phyloP scores from a whole-genome alignment of 2,888 invertebrate genomes.

The Lithophane socia region DNA sequence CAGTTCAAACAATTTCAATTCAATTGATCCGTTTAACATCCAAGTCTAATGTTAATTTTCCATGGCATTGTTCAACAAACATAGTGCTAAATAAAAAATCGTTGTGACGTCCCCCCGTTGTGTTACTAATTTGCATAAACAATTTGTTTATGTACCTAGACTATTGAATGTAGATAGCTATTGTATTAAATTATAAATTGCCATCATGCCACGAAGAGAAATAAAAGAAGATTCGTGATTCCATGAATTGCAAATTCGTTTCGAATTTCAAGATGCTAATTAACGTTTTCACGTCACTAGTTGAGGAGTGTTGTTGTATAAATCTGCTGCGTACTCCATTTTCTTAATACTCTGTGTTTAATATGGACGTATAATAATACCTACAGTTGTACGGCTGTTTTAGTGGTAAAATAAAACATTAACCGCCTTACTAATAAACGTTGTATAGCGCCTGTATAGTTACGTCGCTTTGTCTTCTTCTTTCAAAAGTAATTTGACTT shows the following conservation, averaged over 20 bases:
- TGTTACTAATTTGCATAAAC: background rate
- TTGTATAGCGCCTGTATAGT: no score
- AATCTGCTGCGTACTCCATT: background rate
- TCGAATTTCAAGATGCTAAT: background rate
- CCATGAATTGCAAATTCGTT: background rate
- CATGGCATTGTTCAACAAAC: conserved; percentile 2
- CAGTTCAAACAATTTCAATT: background rate
- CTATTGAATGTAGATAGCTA: background rate
- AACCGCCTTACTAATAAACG: no score
- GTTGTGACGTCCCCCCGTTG: background rate
- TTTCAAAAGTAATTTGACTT: no score
- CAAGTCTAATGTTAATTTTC: background rate
- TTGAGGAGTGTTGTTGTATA: background rate
- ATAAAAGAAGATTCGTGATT: background rate
- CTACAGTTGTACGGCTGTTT: background rate
- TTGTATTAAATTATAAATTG: no score
- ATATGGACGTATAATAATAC: background rate
- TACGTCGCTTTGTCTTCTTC: no score
- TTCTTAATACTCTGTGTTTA: background rate
- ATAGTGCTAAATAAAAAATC: no score
- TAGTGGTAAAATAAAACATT: background rate
- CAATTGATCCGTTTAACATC: background rate
- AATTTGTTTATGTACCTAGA: background rate
- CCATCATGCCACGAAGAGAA: no score
- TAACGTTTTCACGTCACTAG: no score